Conservation (phyloP, 1,140 invertebrate species). For the Schlechtendalia chinensis region DNA sequence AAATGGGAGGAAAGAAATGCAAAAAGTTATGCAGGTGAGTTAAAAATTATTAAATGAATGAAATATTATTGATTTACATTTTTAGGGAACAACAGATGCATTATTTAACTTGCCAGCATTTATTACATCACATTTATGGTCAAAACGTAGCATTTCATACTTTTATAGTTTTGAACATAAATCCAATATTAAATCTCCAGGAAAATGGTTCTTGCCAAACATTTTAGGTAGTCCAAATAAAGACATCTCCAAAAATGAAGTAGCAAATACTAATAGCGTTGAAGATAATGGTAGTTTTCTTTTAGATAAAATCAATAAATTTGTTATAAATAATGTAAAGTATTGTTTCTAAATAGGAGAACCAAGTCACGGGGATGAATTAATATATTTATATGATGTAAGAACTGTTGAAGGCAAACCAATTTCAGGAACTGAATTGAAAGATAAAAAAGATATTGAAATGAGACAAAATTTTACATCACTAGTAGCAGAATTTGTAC, state of each 20-base stretch:
- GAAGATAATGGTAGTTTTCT: conserved; percentile 34
- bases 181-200: conserved; percentile 52
- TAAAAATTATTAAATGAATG: not conserved
- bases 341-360: conserved; percentile 17
- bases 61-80: not conserved
- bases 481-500: conserved; percentile 67
- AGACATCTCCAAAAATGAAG: not conserved
- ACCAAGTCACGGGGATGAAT: conserved; percentile 54
- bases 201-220: conserved; percentile 42
- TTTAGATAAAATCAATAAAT: not conserved
- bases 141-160: conserved; percentile 61
- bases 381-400: conserved; percentile 54
- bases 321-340: not conserved
- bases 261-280: not conserved
- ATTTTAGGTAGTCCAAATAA: conserved; percentile 32
- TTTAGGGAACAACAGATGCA: conserved; percentile 62
- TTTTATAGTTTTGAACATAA: conserved; percentile 73
- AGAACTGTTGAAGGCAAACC: conserved; percentile 52
- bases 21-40: conserved; percentile 53
- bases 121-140: conserved; percentile 67
- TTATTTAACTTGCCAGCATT: conserved; percentile 73
- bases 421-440: conserved; percentile 52
- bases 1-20: conserved; percentile 34
- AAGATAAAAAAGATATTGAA: conserved; percentile 60
- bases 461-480: conserved; percentile 65